A percentile compares a stretch with the other conserved stretches of the same genome.
Evolutionary conservation across 1,140 invertebrate species (phyloP).

Genomic region (Rhysida immarginata): DNA sequence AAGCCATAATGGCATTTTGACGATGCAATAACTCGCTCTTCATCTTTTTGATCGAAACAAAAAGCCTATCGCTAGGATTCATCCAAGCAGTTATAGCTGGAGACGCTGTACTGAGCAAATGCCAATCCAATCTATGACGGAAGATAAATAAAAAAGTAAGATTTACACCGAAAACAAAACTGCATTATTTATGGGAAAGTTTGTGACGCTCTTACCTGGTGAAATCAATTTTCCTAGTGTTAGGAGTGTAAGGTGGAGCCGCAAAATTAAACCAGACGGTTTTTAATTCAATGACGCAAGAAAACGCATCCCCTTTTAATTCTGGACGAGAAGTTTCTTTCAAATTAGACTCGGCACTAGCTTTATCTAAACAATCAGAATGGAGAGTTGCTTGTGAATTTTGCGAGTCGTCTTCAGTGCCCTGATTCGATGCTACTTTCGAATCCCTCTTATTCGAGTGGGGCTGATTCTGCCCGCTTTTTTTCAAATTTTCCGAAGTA

Average conservation of each 20-base stretch:
- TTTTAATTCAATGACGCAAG: slow-evolving; percentile 56
- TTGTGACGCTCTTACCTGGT: slow-evolving; percentile 56
- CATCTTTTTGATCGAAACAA: slow-evolving; percentile 62
- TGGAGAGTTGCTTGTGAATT: slow-evolving; percentile 10
- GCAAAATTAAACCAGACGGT: slow-evolving; percentile 95
- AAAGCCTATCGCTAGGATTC: slow-evolving; percentile 80
- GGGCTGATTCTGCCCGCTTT: background rate
- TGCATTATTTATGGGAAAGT: background rate
- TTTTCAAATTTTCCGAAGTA: background rate
- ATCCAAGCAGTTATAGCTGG: slow-evolving; percentile 95
- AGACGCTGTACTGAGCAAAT: slow-evolving; percentile 83
- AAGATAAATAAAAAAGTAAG: background rate
- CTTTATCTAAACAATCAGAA: slow-evolving; percentile 13
- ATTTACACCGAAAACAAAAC: background rate
- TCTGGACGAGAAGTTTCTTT: slow-evolving; percentile 4
- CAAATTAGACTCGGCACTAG: slow-evolving; percentile 11
- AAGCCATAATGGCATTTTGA: slow-evolving; percentile 60
- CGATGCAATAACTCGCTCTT: slow-evolving; percentile 51
- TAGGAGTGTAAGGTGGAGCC: slow-evolving; percentile 81
- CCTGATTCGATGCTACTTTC: background rate
- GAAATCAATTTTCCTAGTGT: slow-evolving; percentile 87
- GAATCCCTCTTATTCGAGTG: background rate
- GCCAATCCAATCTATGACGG: slow-evolving; percentile 69
- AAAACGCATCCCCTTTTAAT: slow-evolving; percentile 31
- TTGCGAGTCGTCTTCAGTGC: background rate